phyloP scores from a whole-genome alignment of 2,888 invertebrate species.

The Malacosoma neustria region DNA sequence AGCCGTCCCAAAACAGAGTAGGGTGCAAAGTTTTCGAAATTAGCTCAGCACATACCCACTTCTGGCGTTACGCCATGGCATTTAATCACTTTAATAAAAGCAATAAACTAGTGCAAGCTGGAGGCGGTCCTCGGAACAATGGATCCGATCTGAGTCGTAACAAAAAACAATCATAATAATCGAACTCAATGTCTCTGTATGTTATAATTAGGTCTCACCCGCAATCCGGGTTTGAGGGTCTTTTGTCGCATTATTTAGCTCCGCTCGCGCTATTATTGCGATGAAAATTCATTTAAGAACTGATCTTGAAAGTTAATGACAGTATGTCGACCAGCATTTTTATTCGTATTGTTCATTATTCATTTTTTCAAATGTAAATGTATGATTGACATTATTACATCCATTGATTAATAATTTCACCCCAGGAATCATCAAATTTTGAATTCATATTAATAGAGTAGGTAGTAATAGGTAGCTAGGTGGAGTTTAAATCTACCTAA shows the following conservation, averaged over 20 bases:
- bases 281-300: neutral
- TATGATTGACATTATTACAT: too few species aligned
- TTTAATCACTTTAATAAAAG: slow-evolving; percentile 63
- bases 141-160: slow-evolving; percentile 44
- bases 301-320: too few species aligned
- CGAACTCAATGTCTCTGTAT: slow-evolving; percentile 40
- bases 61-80: slow-evolving; percentile 46
- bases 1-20: slow-evolving; percentile 11
- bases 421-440: too few species aligned
- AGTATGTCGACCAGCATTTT: too few species aligned
- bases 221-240: neutral
- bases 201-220: neutral
- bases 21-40: slow-evolving; percentile 42
- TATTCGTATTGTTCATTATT: too few species aligned
- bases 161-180: slow-evolving; percentile 50
- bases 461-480: too few species aligned
- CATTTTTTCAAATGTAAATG: too few species aligned
- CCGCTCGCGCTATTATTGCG: neutral
- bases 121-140: slow-evolving; percentile 43
- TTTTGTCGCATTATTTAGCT: neutral
- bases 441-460: too few species aligned
- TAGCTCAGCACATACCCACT: slow-evolving; percentile 38
- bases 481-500: too few species aligned
- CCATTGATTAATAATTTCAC: too few species aligned
- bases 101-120: slow-evolving; percentile 41